A percentile compares a stretch with the other conserved stretches of the same genome.
phyloP scores from a whole-genome alignment of 2,888 invertebrate species.

The Cataglyphis rosenhaueri region DNA sequence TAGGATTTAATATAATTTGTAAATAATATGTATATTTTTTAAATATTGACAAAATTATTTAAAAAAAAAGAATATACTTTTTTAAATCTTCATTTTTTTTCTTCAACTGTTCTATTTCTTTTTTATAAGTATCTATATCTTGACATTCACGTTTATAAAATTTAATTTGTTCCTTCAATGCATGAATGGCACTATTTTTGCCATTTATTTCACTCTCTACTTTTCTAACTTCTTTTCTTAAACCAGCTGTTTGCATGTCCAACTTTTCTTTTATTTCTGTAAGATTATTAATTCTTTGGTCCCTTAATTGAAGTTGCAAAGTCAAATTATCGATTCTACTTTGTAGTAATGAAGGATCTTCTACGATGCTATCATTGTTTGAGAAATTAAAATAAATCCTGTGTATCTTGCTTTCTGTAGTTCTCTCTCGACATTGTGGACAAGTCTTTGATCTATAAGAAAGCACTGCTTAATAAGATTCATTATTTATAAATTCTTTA shows the following conservation, averaged over 20 bases:
- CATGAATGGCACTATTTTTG: constrained; percentile 86
- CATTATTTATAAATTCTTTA: background rate
- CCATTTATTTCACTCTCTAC: constrained; percentile 76
- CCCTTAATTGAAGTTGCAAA: constrained; percentile 81
- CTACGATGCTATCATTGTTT: constrained; percentile 83
- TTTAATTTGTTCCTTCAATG: constrained; percentile 87
- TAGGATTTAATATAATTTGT: constrained; percentile 63
- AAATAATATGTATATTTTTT: background rate
- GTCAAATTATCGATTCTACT: constrained; percentile 60
- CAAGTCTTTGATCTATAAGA: constrained; percentile 89
- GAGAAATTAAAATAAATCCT: constrained; percentile 89
- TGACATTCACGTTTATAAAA: constrained; percentile 85
- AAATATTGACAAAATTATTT: background rate
- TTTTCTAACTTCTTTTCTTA: constrained; percentile 76
- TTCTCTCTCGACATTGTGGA: constrained; percentile 91
- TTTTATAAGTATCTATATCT: constrained; percentile 86
- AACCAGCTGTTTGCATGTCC: constrained; percentile 76
- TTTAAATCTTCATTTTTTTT: constrained; percentile 85
- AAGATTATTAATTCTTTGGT: constrained; percentile 84
- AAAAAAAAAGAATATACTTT: constrained; percentile 52
- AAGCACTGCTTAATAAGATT: background rate
- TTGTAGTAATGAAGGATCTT: constrained; percentile 50
- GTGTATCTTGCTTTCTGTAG: constrained; percentile 87
- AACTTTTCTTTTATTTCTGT: constrained; percentile 33
- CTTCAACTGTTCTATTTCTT: background rate